phyloP scores from a whole-genome alignment of 2,888 invertebrate species.

The Chrysomela aeneicollis region DNA sequence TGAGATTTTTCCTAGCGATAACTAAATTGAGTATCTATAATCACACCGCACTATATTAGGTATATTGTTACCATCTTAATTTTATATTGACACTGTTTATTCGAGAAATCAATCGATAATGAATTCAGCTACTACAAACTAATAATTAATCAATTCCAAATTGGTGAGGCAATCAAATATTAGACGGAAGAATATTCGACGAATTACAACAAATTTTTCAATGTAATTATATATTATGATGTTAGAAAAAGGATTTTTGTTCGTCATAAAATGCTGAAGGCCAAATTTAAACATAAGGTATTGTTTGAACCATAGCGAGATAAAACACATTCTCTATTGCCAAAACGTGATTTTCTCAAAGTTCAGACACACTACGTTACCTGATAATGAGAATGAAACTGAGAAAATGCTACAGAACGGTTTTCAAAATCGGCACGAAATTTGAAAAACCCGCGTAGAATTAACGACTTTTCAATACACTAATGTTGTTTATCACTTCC shows the following conservation, averaged over 20 bases:
- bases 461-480: conserved; percentile 6
- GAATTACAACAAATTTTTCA: too few relatives aligned
- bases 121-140: neutral
- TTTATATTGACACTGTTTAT: too few relatives aligned
- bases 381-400: neutral
- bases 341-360: conserved; percentile 4
- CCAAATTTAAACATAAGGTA: conserved; percentile 8
- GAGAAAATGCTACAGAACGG: conserved; percentile 1
- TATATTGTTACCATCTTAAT: too few relatives aligned
- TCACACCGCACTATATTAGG: too few relatives aligned
- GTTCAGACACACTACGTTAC: neutral
- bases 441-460: neutral
- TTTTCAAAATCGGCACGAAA: conserved; percentile 15
- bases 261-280: neutral
- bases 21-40: too few relatives aligned
- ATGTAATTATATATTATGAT: too few relatives aligned
- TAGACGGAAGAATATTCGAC: neutral
- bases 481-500: neutral
- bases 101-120: too few relatives aligned
- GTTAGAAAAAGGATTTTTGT: neutral
- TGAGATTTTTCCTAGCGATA: too few relatives aligned
- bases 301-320: neutral
- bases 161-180: neutral
- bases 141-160: neutral
- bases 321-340: conserved; percentile 16